Evolutionary conservation across 1,140 invertebrate genomes (phyloP), one percentile per base, ranked within the genome.

Genomic region (Tigriopus japonicus): DNA sequence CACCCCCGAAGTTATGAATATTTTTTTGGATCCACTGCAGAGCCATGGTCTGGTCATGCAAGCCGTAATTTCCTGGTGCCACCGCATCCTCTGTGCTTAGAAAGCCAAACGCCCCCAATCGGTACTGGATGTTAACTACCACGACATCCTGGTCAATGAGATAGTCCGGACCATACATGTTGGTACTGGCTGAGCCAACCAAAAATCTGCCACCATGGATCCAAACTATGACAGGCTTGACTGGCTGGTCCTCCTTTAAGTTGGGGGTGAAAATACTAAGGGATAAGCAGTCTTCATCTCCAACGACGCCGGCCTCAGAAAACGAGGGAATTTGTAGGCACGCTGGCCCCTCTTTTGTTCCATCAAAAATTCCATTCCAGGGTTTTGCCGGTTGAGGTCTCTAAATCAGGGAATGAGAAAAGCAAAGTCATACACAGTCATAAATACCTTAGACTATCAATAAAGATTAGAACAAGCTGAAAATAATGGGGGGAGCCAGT

Each of bases 121-220:
- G 69, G 65, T 81, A 81, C 63, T 81, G 79, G 51, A 80, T 69
- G 2, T 77, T 77, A 0, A 81, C 76, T 0, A 81, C 69, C 9
- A 81, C 73, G 35, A 77, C 66, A 51, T 73, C 74, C 58, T 76
- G 69, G 54, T 70, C 68, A 51, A 73, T 63, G 6, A 74, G 62
- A 40, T 68, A 64, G 35, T 69, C 63, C 2, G 65, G 67, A 6
- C 64, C 65, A 63, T 69, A 72, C 7, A 65, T 28, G 49, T 68
- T 65, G 0, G 74, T 72, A 0, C 67, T 64, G 7, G 69, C 77
- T 1, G 76, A 78, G 6, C 82, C 82, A 61, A 75, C 73, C 1
- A 77, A 73, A 65, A 85, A 84, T 2, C 76, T 77, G 1, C 85
- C 85, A 0, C 84, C 85, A 67, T 87, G 80, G 24, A 87, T 77